A percentile compares a stretch with the other conserved stretches of the same genome.
phyloP scores from a whole-genome alignment of 2,888 invertebrate genomes.

The Volucella inflata region DNA sequence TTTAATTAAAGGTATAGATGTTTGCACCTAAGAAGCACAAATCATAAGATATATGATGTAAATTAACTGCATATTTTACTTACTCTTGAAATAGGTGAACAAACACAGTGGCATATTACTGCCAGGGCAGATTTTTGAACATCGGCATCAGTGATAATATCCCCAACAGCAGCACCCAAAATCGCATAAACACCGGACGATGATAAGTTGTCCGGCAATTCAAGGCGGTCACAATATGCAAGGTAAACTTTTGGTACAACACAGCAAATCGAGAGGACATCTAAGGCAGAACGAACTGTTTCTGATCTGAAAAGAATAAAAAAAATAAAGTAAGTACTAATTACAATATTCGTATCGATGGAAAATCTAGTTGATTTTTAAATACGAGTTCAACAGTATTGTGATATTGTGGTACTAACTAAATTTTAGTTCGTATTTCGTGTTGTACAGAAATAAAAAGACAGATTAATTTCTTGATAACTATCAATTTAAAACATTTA shows the following conservation, averaged over 20 bases:
- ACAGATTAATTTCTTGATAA: too few species aligned
- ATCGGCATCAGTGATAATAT: constrained; percentile 94
- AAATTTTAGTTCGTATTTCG: too few species aligned
- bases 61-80: constrained; percentile 71
- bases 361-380: too few species aligned
- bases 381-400: too few species aligned
- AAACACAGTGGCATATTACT: constrained; percentile 96
- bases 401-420: too few species aligned
- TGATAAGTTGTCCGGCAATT: constrained; percentile 90
- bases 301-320: constrained; percentile 86
- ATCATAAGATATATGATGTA: not conserved
- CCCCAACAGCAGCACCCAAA: constrained; percentile 94
- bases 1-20: constrained; percentile 77
- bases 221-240: constrained; percentile 90
- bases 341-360: too few species aligned
- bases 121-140: constrained; percentile 95
- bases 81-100: constrained; percentile 93
- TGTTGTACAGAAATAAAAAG: too few species aligned
- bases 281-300: constrained; percentile 91
- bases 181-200: constrained; percentile 93
- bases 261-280: constrained; percentile 95
- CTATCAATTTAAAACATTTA: too few species aligned
- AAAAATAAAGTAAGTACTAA: too few species aligned
- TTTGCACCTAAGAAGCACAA: constrained; percentile 77
- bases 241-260: constrained; percentile 92